Evolutionary conservation across 2,888 invertebrate genomes (phyloP), one percentile per base, ranked within the genome.

Genomic region (Biston betularia): DNA sequence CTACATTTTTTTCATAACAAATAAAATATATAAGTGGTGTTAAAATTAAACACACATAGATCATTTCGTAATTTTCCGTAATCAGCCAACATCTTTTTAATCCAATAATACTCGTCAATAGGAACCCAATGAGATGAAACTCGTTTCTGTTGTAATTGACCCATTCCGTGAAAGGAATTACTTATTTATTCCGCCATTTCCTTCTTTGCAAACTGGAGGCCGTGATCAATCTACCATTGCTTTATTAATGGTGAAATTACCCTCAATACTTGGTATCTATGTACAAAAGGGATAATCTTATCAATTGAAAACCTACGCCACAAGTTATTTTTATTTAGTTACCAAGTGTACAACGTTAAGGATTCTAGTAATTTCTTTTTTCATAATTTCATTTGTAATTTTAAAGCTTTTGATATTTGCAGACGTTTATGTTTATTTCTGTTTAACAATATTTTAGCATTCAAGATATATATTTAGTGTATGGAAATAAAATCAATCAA

Each of bases 121-220:
- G 69, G n/a, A 42, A 50, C 42, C 49, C 68, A 70, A 77, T 72
- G 71, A 73, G 77, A 78, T 76, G 74, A 75, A 74, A 71, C 77
- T 56, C 45, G 46, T 61, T 66, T 57, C 50, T 45, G 49, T 34
- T 58, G 76, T 80, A 81, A 84, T 80, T 74, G 78, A 81, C 73
- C 81, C 78, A 78, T 83, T 80, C 72, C 71, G 72, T 79, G 79
- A 80, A 79, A 79, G 76, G 75, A 78, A 82, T 84, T 81, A 82
- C 81, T 82, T 83, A 80, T 79, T 76, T 80, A 79, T 82, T 79
- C 78, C 73, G 73, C 72, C 76, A 79, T 80, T 79, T 75, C 65
- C 69, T 70, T 75, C 42, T 53, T 72, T 69, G 69, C 66, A 63
- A 71, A 70, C 48, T 48, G 38, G 48, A 57, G 49, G 49, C 69